phyloP scores from a whole-genome alignment of 2,797 vertebrate species.

The Sebastes baramenuke region DNA sequence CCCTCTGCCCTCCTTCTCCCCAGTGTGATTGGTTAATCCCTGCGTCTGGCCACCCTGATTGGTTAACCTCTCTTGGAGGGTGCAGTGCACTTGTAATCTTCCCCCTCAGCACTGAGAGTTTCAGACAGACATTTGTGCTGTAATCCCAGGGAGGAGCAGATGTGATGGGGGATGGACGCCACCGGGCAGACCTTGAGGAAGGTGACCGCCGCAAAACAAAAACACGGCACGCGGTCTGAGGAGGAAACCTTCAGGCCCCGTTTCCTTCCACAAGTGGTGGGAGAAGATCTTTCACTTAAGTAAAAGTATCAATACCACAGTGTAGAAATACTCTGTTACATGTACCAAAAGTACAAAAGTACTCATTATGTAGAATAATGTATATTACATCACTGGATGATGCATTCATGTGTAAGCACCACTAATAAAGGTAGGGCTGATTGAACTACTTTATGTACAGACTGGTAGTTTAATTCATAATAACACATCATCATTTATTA shows the following conservation, averaged over 20 bases:
- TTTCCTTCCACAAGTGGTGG: not conserved
- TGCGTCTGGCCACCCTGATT: conserved; percentile 61
- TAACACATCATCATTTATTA: not conserved
- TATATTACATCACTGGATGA: not conserved
- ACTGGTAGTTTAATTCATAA: too few relatives aligned
- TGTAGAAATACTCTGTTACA: not conserved
- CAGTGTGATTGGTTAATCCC: conserved; percentile 81
- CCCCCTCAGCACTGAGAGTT: conserved; percentile 67
- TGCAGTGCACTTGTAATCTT: conserved; percentile 72
- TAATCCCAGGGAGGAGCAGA: conserved; percentile 81
- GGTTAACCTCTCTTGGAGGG: conserved; percentile 68
- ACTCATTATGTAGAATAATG: not conserved
- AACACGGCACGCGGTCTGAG: not conserved
- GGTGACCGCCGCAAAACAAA: conserved; percentile 59
- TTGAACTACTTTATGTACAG: too few relatives aligned
- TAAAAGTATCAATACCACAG: not conserved
- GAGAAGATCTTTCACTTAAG: not conserved
- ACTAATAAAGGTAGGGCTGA: not conserved
- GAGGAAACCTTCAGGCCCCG: not conserved
- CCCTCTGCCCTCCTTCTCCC: conserved; percentile 67
- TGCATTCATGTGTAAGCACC: not conserved
- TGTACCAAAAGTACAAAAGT: not conserved
- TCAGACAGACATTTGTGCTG: conserved; percentile 77
- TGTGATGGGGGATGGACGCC: conserved; percentile 77
- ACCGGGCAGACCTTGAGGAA: conserved; percentile 73